Percentiles rank a stretch among this genome's conserved stretches.
Conservation (phyloP, 2,113 vertebrate species). For the Jaculus jaculus region DNA sequence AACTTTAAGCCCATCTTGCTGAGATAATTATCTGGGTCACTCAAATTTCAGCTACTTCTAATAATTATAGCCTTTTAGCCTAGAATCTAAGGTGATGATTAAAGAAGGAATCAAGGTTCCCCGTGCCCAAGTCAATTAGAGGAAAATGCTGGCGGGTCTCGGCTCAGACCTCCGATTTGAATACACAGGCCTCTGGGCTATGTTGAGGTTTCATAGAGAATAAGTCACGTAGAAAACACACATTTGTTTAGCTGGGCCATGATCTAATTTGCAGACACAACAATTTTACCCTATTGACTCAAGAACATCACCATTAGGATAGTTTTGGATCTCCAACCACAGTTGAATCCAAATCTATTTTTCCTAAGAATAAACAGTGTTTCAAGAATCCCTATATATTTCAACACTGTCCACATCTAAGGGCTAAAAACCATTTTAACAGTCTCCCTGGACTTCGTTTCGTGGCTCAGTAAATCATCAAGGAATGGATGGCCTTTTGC, state of each 20-base stretch:
- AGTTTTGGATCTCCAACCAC: background rate
- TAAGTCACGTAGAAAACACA: constrained; percentile 61
- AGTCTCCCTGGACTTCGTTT: background rate
- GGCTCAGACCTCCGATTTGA: constrained; percentile 39
- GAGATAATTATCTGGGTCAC: constrained; percentile 77
- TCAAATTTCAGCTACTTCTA: constrained; percentile 78
- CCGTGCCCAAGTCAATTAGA: constrained; percentile 65
- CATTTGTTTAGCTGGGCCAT: constrained; percentile 51
- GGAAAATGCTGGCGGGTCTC: constrained; percentile 44
- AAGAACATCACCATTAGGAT: background rate
- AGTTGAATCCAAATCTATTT: background rate
- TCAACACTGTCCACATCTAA: background rate
- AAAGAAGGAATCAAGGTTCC: constrained; percentile 60
- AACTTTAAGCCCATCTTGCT: constrained; percentile 75
- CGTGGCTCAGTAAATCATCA: background rate
- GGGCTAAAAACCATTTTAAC: background rate
- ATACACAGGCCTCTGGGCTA: constrained; percentile 52
- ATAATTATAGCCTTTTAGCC: constrained; percentile 79
- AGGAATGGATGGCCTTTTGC: background rate
- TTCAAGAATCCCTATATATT: background rate
- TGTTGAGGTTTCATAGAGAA: constrained; percentile 24
- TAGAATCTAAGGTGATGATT: constrained; percentile 71
- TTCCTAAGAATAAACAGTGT: background rate
- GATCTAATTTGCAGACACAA: constrained; percentile 60
- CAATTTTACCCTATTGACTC: background rate